Conservation (phyloP, 2,113 vertebrate genomes). For the Dermatemys mawii region DNA sequence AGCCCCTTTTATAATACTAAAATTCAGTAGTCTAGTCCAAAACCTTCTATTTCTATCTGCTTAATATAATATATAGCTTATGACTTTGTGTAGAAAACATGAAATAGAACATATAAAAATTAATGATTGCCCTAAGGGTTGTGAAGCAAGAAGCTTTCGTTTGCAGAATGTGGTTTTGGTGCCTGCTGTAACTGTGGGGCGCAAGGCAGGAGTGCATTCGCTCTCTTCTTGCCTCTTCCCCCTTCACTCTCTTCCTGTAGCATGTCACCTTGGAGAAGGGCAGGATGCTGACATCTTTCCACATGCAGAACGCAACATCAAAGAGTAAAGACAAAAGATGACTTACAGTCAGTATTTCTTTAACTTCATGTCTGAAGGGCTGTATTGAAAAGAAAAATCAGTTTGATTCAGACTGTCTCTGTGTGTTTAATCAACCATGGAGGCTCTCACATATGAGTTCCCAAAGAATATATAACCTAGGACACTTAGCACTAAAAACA, state of each 20-base stretch:
- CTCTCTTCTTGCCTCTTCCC: background rate
- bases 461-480: background rate
- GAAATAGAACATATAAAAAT: no score
- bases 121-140: background rate
- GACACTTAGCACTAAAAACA: background rate
- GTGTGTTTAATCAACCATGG: background rate
- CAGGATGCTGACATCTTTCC: background rate
- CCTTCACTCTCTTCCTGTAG: background rate
- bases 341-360: background rate
- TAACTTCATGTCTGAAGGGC: background rate
- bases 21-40: background rate
- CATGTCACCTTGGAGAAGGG: background rate
- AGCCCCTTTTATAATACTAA: background rate
- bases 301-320: background rate
- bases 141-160: background rate
- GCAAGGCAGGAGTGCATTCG: background rate
- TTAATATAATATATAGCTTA: background rate
- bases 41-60: background rate
- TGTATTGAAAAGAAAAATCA: background rate
- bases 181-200: background rate
- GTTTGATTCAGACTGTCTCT: background rate
- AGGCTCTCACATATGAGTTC: background rate
- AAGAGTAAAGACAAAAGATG: background rate
- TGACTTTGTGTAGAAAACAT: background rate
- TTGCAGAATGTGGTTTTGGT: background rate